A percentile compares a stretch with the other conserved stretches of the same genome.
Evolutionary conservation across 1,140 invertebrate species (phyloP).

Genomic region (Carposina sasakii): DNA sequence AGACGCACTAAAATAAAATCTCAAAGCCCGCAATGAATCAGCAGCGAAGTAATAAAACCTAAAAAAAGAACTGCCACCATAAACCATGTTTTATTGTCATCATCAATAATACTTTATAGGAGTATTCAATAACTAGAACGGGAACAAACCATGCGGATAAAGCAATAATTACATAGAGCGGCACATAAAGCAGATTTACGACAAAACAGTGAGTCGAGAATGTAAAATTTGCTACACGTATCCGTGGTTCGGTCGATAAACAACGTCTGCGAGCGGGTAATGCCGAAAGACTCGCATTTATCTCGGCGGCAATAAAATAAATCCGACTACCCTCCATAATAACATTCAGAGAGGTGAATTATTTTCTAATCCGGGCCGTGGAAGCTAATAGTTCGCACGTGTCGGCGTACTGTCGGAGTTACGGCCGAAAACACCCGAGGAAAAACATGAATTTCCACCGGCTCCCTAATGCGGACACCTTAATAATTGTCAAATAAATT

Average conservation of each 20-base stretch:
- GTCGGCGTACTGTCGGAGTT: constrained; percentile 55
- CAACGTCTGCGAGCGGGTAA: constrained; percentile 55
- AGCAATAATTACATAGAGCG: constrained; percentile 57
- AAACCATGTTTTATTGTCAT: constrained; percentile 59
- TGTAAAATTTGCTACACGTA: constrained; percentile 56
- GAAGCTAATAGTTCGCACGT: constrained; percentile 70
- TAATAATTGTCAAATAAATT: constrained; percentile 72
- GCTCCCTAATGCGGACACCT: constrained; percentile 43
- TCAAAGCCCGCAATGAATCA: too few relatives aligned
- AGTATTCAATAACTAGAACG: constrained; percentile 60
- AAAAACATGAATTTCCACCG: constrained; percentile 62
- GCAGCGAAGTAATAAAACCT: too few relatives aligned
- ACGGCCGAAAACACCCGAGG: constrained; percentile 59
- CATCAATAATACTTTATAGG: constrained; percentile 66
- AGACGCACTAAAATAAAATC: too few relatives aligned
- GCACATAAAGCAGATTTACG: constrained; percentile 63
- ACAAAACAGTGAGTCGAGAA: constrained; percentile 39
- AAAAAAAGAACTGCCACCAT: constrained; percentile 49
- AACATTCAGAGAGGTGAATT: constrained; percentile 66
- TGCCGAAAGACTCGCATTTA: constrained; percentile 61
- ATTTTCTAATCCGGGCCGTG: constrained; percentile 66
- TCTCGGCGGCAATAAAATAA: constrained; percentile 67
- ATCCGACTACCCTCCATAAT: constrained; percentile 61
- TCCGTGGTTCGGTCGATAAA: constrained; percentile 47
- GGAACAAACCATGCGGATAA: constrained; percentile 54